phyloP scores from a whole-genome alignment of 2,888 invertebrate species.

The Ceriagrion tenellum region DNA sequence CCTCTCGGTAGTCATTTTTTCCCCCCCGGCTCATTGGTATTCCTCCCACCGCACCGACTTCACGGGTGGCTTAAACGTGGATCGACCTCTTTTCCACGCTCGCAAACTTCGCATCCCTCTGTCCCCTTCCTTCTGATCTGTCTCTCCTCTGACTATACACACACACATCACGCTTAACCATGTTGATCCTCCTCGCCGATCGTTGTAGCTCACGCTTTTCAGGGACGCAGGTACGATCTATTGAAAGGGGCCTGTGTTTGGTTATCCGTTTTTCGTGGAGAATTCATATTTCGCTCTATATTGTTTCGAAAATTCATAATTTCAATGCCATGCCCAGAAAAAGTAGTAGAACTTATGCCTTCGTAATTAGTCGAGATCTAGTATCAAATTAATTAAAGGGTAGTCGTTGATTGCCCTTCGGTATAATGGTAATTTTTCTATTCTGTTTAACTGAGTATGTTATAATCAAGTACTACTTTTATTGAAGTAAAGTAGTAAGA shows the following conservation, averaged over 20 bases:
- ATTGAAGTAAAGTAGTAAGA: too few relatives aligned
- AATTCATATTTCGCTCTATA: too few relatives aligned
- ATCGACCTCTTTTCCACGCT: neutral
- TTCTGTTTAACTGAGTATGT: too few relatives aligned
- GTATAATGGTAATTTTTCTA: too few relatives aligned
- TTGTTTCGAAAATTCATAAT: too few relatives aligned
- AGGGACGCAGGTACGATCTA: neutral
- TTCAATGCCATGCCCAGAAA: too few relatives aligned
- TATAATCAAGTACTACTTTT: too few relatives aligned
- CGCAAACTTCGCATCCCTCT: neutral
- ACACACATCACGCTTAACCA: neutral
- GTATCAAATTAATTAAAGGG: too few relatives aligned
- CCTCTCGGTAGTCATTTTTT: neutral
- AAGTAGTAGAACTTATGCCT: too few relatives aligned
- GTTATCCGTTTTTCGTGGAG: too few relatives aligned
- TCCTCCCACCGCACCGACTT: neutral
- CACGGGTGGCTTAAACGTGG: conserved; percentile 12
- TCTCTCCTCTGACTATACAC: neutral
- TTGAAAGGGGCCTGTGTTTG: neutral
- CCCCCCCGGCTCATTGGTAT: neutral
- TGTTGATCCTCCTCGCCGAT: neutral
- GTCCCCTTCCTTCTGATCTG: neutral
- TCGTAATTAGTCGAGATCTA: too few relatives aligned
- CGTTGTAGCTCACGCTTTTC: neutral
- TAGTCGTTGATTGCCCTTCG: too few relatives aligned